Percentiles rank a stretch among this genome's conserved stretches.
Conservation (phyloP, 1,140 invertebrate species). For the Brachionus rubens region DNA sequence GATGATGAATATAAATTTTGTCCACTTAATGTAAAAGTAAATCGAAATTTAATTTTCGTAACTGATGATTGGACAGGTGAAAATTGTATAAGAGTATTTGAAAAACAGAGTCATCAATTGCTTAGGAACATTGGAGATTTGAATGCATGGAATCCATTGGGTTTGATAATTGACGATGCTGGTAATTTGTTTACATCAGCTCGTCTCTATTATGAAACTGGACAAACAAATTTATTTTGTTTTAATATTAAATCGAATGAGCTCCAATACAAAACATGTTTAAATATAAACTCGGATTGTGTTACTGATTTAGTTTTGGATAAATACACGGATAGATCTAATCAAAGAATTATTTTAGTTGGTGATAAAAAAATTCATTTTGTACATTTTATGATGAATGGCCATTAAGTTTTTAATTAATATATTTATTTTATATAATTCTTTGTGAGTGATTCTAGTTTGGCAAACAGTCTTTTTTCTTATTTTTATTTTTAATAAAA, state of each 20-base stretch:
- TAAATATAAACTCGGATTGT: conserved; percentile 39
- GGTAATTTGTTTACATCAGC: conserved; percentile 24
- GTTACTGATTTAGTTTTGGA: conserved; percentile 25
- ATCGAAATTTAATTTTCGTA: background rate
- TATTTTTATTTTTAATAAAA: too few species aligned
- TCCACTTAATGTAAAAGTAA: conserved; percentile 41
- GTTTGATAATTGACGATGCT: conserved; percentile 29
- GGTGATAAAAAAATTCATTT: conserved; percentile 47
- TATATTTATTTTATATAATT: background rate
- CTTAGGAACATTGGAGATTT: conserved; percentile 34
- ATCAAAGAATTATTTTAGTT: conserved; percentile 4
- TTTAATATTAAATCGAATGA: conserved; percentile 2
- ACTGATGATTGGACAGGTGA: conserved; percentile 42
- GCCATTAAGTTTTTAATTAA: background rate
- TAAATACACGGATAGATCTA: conserved; percentile 21
- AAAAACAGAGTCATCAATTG: conserved; percentile 22
- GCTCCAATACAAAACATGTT: conserved; percentile 13
- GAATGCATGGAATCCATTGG: conserved; percentile 44
- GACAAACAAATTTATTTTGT: conserved; percentile 40
- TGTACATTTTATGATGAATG: too few species aligned
- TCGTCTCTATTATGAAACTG: conserved; percentile 40
- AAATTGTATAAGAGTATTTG: conserved; percentile 41
- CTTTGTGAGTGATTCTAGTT: too few species aligned
- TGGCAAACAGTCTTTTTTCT: too few species aligned
- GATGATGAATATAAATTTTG: conserved; percentile 38